Evolutionary conservation across 2,888 invertebrate genomes (phyloP).

Genomic region (Palloptera scutellata): DNA sequence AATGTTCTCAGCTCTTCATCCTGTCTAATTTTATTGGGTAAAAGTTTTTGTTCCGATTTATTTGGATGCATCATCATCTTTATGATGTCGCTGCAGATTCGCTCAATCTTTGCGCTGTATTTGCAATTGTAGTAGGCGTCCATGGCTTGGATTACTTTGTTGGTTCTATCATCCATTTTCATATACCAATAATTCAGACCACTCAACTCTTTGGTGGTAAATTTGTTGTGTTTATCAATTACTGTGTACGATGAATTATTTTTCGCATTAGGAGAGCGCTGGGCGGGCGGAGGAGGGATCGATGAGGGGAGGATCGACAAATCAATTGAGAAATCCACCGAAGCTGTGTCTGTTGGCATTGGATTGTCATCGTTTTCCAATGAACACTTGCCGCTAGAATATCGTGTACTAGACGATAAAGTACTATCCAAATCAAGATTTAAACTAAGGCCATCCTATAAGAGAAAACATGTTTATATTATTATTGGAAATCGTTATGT

Average conservation of each 20-base stretch:
- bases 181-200: conserved; percentile 47
- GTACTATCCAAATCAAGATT: conserved; percentile 17
- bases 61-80: conserved; percentile 28
- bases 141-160: conserved; percentile 41
- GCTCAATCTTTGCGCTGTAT: conserved; percentile 38
- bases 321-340: too few relatives aligned
- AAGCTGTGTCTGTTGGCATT: too few relatives aligned
- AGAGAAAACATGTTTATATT: neutral
- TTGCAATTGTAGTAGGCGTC: conserved; percentile 40
- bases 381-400: neutral
- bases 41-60: conserved; percentile 17
- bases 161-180: conserved; percentile 44
- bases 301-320: too few relatives aligned
- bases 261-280: too few relatives aligned
- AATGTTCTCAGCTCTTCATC: neutral
- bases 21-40: neutral
- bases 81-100: conserved; percentile 41
- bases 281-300: too few relatives aligned
- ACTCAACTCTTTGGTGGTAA: conserved; percentile 35
- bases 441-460: neutral
- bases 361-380: too few relatives aligned
- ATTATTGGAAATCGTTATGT: too few relatives aligned
- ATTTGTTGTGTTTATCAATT: conserved; percentile 7
- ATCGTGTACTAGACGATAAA: conserved; percentile 7
- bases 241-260: neutral